Evolutionary conservation across 2,888 invertebrate species (phyloP).

Genomic region (Microplitis deprimator): DNA sequence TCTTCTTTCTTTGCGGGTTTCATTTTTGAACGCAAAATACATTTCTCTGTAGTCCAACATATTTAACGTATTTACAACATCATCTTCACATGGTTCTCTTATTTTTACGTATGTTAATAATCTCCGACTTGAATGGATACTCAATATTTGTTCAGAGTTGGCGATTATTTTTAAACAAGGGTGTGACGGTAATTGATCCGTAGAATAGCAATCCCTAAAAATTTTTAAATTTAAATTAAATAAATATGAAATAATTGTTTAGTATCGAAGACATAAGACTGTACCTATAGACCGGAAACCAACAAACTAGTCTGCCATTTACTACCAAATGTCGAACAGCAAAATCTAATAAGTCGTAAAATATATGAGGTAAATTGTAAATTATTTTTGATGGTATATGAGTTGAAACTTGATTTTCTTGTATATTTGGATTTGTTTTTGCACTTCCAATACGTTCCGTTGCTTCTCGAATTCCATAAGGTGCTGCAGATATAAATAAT

Average conservation of each 20-base stretch:
- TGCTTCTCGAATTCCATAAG: slow-evolving; percentile 97
- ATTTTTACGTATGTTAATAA: slow-evolving; percentile 90
- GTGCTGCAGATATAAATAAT: slow-evolving; percentile 77
- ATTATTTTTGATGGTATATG: slow-evolving; percentile 89
- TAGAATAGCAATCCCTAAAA: slow-evolving; percentile 80
- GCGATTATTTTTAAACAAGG: slow-evolving; percentile 82
- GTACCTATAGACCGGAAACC: slow-evolving; percentile 93
- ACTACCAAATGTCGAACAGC: slow-evolving; percentile 83
- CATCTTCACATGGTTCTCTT: slow-evolving; percentile 71
- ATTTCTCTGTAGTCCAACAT: slow-evolving; percentile 77
- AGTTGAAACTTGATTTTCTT: slow-evolving; percentile 77
- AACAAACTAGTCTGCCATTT: slow-evolving; percentile 90
- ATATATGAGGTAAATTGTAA: slow-evolving; percentile 87
- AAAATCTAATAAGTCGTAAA: slow-evolving; percentile 87
- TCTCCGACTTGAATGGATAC: slow-evolving; percentile 84
- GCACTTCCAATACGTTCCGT: slow-evolving; percentile 84
- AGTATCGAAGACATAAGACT: slow-evolving; percentile 21
- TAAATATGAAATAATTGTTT: background rate
- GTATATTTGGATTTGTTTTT: slow-evolving; percentile 76
- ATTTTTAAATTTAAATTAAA: slow-evolving; percentile 7
- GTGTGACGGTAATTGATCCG: slow-evolving; percentile 84
- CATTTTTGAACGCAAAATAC: slow-evolving; percentile 80
- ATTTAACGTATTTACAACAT: slow-evolving; percentile 59
- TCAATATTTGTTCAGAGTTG: slow-evolving; percentile 92
- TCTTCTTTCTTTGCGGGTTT: slow-evolving; percentile 77